Conservation (phyloP, 2,797 vertebrate genomes). For the Onychomys leucogaster region DNA sequence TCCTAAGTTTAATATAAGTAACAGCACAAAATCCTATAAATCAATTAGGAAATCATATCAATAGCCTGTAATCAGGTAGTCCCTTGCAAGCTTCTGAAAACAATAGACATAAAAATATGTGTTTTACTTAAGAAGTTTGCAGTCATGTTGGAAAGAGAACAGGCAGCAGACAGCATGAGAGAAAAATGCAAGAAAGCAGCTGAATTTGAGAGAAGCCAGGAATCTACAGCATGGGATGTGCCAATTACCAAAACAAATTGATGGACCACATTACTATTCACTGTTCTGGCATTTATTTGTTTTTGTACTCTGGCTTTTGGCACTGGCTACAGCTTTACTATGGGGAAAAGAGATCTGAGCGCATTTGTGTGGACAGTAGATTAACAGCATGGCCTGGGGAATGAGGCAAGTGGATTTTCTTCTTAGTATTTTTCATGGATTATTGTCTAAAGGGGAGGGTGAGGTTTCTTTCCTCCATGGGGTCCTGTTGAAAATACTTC, state of each 20-base stretch:
- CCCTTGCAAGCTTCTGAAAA: neutral
- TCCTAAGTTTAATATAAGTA: neutral
- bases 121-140: constrained; percentile 38
- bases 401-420: constrained; percentile 56
- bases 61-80: neutral
- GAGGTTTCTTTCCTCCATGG: neutral
- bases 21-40: neutral
- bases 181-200: neutral
- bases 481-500: constrained; percentile 25
- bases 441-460: constrained; percentile 3
- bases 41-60: constrained; percentile 10
- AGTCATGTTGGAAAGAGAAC: constrained; percentile 45
- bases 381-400: constrained; percentile 40
- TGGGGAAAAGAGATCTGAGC: neutral
- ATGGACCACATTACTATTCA: constrained; percentile 2
- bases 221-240: neutral
- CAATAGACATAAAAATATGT: neutral
- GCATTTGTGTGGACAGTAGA: constrained; percentile 42
- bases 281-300: constrained; percentile 35
- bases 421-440: constrained; percentile 48
- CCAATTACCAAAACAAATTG: constrained; percentile 61
- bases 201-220: constrained; percentile 33
- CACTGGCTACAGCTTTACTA: neutral
- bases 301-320: constrained; percentile 48
- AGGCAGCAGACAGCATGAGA: neutral